Evolutionary conservation across 2,797 vertebrate species (phyloP).

Genomic region (Alauda arvensis): DNA sequence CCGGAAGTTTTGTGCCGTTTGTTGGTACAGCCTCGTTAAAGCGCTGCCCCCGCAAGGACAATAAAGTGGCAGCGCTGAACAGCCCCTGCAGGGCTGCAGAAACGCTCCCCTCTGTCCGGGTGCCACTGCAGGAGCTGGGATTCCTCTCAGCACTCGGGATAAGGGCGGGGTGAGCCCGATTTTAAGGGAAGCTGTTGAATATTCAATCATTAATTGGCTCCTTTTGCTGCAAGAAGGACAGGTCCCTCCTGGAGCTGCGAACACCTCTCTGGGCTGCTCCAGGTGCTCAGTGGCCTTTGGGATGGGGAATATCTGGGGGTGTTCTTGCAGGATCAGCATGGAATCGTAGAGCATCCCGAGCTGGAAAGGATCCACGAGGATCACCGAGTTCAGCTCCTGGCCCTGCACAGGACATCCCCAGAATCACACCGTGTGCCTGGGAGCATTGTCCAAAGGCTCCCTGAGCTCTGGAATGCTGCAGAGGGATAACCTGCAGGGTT

Average conservation of each 20-base stretch:
- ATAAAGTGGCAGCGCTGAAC: slow-evolving; percentile 20
- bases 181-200: neutral
- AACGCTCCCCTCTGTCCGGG: neutral
- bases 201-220: accelerated
- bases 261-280: accelerated
- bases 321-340: neutral
- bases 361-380: neutral
- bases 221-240: neutral
- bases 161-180: accelerated
- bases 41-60: neutral
- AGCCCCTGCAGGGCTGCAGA: neutral
- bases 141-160: neutral
- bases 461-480: neutral
- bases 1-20: slow-evolving; percentile 36
- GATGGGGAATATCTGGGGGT: accelerated
- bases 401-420: neutral
- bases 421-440: neutral
- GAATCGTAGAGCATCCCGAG: neutral
- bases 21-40: slow-evolving; percentile 43
- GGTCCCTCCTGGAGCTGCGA: neutral
- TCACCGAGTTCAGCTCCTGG: neutral
- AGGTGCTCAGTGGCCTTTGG: neutral
- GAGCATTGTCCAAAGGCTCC: neutral
- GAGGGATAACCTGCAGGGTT: accelerated
- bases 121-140: slow-evolving; percentile 8